Evolutionary conservation across 2,888 invertebrate genomes (phyloP).

Genomic region (Catocala nupta): DNA sequence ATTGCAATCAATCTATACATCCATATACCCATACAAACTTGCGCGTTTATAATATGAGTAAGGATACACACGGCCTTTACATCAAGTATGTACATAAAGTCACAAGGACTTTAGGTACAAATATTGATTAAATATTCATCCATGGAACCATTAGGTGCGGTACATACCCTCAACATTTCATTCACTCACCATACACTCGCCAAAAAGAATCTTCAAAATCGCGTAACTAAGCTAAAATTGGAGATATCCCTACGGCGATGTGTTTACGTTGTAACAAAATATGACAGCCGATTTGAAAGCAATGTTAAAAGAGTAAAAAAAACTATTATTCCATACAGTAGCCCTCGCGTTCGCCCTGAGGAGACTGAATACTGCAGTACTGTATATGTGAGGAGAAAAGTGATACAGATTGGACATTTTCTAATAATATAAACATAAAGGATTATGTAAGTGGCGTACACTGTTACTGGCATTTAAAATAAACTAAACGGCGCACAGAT

Average conservation of each 20-base stretch:
- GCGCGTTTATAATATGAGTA: too few relatives aligned
- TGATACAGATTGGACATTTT: constrained; percentile 14
- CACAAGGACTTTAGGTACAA: too few relatives aligned
- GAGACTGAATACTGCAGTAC: constrained; percentile 57
- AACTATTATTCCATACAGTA: constrained; percentile 82
- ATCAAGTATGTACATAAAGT: too few relatives aligned
- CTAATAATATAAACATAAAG: too few relatives aligned
- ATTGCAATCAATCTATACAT: too few relatives aligned
- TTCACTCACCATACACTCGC: not conserved
- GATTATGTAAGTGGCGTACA: too few relatives aligned
- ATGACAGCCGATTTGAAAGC: constrained; percentile 72
- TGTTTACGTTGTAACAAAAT: constrained; percentile 65
- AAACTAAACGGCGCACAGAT: too few relatives aligned
- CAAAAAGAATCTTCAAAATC: constrained; percentile 16
- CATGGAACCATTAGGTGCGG: too few relatives aligned
- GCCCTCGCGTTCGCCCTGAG: constrained; percentile 66
- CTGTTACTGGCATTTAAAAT: too few relatives aligned
- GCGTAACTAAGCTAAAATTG: constrained; percentile 42
- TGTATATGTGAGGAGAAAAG: constrained; percentile 57
- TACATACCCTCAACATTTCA: not conserved
- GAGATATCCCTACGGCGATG: constrained; percentile 49
- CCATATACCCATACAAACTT: too few relatives aligned
- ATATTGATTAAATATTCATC: too few relatives aligned
- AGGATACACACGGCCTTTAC: too few relatives aligned
- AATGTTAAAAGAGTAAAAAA: constrained; percentile 68